Evolutionary conservation across 2,797 vertebrate species (phyloP).

Genomic region (Rhodeus uyekii): DNA sequence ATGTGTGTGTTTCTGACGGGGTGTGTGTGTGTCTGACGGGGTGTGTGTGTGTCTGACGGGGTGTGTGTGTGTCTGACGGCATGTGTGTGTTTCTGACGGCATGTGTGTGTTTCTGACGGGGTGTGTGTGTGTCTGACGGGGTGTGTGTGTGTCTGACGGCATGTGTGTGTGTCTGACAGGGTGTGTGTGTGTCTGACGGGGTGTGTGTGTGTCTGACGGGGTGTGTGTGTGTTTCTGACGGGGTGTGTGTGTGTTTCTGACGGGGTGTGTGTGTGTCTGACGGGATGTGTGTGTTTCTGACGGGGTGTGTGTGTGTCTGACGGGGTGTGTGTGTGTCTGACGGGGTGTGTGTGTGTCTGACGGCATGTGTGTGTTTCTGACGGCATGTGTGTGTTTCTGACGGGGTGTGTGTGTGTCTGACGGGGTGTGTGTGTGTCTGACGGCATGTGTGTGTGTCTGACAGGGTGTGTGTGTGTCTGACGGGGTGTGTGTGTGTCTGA

Average conservation of each 20-base stretch:
- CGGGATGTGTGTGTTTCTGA: background rate
- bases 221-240: background rate
- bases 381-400: too few species aligned
- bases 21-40: background rate
- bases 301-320: conserved; percentile 27
- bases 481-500: conserved; percentile 27
- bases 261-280: too few species aligned
- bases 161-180: background rate
- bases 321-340: too few species aligned
- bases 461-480: background rate
- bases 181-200: conserved; percentile 38
- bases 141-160: background rate
- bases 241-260: conserved; percentile 36
- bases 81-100: background rate
- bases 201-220: background rate
- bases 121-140: conserved; percentile 38
- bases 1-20: conserved; percentile 38
- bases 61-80: conserved; percentile 38
- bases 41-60: background rate
- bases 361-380: conserved; percentile 27
- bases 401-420: background rate
- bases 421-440: conserved; percentile 27
- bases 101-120: background rate
- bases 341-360: background rate
- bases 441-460: too few species aligned